Evolutionary conservation across 2,888 invertebrate genomes (phyloP), one percentile per base, ranked within the genome.

Genomic region (Elysia crispata): DNA sequence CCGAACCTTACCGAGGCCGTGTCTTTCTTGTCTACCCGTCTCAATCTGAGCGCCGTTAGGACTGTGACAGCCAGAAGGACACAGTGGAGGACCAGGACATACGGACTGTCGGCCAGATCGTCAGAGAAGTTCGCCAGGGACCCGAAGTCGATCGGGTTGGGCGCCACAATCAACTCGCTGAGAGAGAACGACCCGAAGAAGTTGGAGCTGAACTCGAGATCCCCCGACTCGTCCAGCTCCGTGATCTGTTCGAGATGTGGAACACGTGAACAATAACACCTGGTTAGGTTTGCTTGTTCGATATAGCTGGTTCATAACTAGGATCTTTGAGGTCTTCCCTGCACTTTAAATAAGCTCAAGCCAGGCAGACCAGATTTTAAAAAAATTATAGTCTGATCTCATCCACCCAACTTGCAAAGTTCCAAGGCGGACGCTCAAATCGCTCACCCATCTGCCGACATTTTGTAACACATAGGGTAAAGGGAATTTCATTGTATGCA

Each of bases 121-220:
- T 69, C 80, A 0, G 79, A 62, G 67, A 88, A 85, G 80, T 87
- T 83, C 28, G 81, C 82, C 30, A 89, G 79, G 23, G 83, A 79
- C 15, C 78, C 79, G 75, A 89, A 89, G 80, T 89, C 84, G 15
- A 89, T 88, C 0, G 80, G 76, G 31, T 85, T 84, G 3, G 88
- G 87, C 1, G 82, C 77, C 18, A 86, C 79, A 57, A 88, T 73
- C 11, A 87, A 73, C n/a, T 83, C 79, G 33, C 85, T 84, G 0
- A 86, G 82, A 13, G 87, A 84, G 78, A 88, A 87, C 0, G 86
- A 80, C 5, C 89, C 88, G 33, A 89, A 85, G 80, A 89, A 84
- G 73, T 86, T 86, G 76, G 86, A 86, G 67, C 85, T 85, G 73
- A 89, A 87, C 49, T 77, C 62, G 20, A 85, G 81, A 0, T 69